Evolutionary conservation across 1,140 invertebrate species (phyloP).

Genomic region (Anoplolepis gracilipes): DNA sequence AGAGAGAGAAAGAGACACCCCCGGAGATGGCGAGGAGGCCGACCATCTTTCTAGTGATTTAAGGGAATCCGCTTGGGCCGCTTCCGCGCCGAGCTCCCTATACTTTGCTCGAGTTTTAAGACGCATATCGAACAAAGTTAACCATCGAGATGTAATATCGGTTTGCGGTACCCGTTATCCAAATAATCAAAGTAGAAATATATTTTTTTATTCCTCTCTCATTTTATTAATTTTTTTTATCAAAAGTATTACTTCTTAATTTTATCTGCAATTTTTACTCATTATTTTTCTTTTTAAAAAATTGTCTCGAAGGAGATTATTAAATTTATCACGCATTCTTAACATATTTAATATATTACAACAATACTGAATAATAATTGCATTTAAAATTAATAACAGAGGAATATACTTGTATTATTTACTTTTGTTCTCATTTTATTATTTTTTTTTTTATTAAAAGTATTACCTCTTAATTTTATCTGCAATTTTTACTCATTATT

Average conservation of each 20-base stretch:
- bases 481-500: too few species aligned
- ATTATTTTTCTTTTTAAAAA: not conserved
- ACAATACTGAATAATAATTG: too few species aligned
- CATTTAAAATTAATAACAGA: too few species aligned
- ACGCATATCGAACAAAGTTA: not conserved
- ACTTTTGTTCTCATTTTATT: too few species aligned
- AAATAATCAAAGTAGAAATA: not conserved
- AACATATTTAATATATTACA: too few species aligned
- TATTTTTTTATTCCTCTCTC: not conserved
- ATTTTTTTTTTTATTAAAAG: too few species aligned
- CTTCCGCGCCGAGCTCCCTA: constrained; percentile 17
- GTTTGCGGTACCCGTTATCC: not conserved
- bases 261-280: not conserved
- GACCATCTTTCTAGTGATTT: constrained; percentile 69
- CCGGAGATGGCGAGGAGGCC: constrained; percentile 29
- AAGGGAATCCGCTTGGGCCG: constrained; percentile 52
- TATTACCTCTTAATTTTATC: too few species aligned
- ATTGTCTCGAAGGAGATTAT: not conserved
- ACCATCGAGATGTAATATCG: not conserved
- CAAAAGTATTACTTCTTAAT: not conserved
- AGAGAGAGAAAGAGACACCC: constrained; percentile 32
- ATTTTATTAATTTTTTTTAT: not conserved
- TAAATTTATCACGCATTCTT: not conserved
- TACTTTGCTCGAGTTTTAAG: constrained; percentile 60
- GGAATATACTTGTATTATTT: too few species aligned